Conservation (phyloP, 2,797 vertebrate species). For the Momotus momota region DNA sequence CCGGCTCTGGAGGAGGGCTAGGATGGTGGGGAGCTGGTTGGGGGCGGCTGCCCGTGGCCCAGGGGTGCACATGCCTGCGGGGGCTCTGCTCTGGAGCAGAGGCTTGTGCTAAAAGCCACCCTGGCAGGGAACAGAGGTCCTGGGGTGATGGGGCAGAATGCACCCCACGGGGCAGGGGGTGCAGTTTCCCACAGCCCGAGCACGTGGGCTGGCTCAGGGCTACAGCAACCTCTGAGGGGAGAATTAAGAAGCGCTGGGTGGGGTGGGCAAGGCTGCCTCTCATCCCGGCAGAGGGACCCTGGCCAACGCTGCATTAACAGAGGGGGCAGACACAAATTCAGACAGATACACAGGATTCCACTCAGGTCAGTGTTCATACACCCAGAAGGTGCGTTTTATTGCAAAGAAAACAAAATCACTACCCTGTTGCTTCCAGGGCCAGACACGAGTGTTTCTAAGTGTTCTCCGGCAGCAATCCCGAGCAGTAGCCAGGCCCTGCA, state of each 20-base stretch:
- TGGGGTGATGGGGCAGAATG: background rate
- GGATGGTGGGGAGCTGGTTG: rapidly evolving
- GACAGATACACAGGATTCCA: rapidly evolving
- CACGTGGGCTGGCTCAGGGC: rapidly evolving
- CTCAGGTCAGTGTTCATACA: background rate
- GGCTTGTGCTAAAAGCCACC: background rate
- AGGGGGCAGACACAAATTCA: rapidly evolving
- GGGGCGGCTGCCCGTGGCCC: rapidly evolving
- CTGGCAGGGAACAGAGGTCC: background rate
- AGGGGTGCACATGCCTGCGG: rapidly evolving
- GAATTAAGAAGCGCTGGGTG: background rate
- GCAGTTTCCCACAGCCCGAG: background rate
- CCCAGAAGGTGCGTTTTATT: conserved; percentile 47
- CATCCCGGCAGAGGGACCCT: background rate
- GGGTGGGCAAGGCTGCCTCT: background rate
- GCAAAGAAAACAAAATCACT: conserved; percentile 62
- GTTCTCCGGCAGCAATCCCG: background rate
- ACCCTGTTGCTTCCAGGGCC: conserved; percentile 1
- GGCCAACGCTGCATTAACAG: rapidly evolving
- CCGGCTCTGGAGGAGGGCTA: background rate
- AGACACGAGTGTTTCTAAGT: background rate
- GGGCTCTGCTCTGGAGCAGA: background rate
- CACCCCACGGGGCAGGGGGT: rapidly evolving
- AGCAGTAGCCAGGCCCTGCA: background rate
- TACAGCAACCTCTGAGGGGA: background rate